Evolutionary conservation across 2,888 invertebrate genomes (phyloP).

Genomic region (Thecocarcelia acutangulata): DNA sequence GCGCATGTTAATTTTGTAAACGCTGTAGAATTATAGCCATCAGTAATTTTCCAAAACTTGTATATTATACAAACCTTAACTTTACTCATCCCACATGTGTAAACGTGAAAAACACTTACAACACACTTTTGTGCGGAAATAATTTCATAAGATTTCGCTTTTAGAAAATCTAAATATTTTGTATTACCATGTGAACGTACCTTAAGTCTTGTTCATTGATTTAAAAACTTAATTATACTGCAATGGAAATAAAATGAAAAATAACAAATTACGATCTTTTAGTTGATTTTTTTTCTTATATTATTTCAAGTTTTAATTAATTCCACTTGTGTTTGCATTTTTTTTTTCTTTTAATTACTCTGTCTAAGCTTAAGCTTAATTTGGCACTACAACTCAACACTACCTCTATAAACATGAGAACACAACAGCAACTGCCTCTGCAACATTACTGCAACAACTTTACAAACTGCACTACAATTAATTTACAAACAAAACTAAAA

Average conservation of each 20-base stretch:
- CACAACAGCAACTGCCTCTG: constrained; percentile 21
- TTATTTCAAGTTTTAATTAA: constrained; percentile 65
- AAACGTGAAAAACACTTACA: too few relatives aligned
- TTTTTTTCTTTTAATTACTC: constrained; percentile 11
- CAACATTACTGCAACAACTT: background rate
- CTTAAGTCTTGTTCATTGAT: constrained; percentile 14
- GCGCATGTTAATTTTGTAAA: too few relatives aligned
- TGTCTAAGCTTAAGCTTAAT: constrained; percentile 59
- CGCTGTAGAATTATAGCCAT: too few relatives aligned
- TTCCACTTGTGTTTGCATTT: constrained; percentile 57
- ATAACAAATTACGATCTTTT: constrained; percentile 11
- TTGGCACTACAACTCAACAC: constrained; percentile 29
- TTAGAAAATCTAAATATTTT: too few relatives aligned
- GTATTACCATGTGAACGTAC: too few relatives aligned
- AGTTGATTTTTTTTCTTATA: constrained; percentile 26
- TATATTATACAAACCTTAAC: too few relatives aligned
- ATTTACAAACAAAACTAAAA: constrained; percentile 55
- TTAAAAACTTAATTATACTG: constrained; percentile 55
- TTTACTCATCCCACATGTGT: too few relatives aligned
- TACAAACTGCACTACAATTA: constrained; percentile 5
- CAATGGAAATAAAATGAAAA: constrained; percentile 34
- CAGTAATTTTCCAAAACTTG: too few relatives aligned
- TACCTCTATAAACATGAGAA: background rate
- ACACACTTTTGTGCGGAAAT: too few relatives aligned
- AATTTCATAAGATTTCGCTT: too few relatives aligned